Evolutionary conservation across 2,797 vertebrate genomes (phyloP).

Genomic region (Sitta carolinensis): DNA sequence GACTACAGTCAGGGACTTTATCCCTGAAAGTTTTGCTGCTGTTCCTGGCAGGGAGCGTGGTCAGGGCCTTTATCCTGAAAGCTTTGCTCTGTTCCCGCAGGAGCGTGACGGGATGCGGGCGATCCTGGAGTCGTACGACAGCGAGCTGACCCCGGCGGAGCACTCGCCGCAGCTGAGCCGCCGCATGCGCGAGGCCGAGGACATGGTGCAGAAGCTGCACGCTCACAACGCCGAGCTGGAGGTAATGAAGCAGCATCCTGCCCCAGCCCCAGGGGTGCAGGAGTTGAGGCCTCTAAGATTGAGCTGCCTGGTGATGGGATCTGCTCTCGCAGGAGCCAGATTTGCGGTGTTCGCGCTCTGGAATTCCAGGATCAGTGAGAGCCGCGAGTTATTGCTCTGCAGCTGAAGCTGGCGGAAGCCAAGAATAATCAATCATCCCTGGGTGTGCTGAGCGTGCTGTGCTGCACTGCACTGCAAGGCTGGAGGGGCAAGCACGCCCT

Average conservation of each 20-base stretch:
- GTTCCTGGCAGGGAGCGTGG: background rate
- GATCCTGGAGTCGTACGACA: slow-evolving; percentile 93
- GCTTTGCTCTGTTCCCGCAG: slow-evolving; percentile 56
- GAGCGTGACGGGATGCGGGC: slow-evolving; percentile 93
- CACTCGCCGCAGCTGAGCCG: slow-evolving; percentile 89
- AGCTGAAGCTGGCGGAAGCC: background rate
- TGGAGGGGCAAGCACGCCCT: background rate
- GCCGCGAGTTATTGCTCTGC: background rate
- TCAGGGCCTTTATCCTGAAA: rapidly evolving
- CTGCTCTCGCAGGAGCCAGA: background rate
- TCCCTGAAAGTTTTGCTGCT: background rate
- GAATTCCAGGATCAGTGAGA: background rate
- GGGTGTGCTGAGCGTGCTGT: background rate
- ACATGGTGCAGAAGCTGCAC: slow-evolving; percentile 88
- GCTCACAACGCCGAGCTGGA: slow-evolving; percentile 87
- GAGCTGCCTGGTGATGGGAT: background rate
- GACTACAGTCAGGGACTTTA: no score
- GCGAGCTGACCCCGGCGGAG: slow-evolving; percentile 84
- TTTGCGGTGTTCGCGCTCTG: rapidly evolving
- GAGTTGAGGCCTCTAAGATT: background rate
- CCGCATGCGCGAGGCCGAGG: slow-evolving; percentile 89
- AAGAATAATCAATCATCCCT: background rate
- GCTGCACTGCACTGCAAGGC: background rate
- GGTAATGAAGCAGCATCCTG: slow-evolving; percentile 70
- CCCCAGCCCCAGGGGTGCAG: background rate